Percentiles rank a stretch among this genome's conserved stretches.
Evolutionary conservation across 2,888 invertebrate genomes (phyloP).

Genomic region (Isotomurus palustris): DNA sequence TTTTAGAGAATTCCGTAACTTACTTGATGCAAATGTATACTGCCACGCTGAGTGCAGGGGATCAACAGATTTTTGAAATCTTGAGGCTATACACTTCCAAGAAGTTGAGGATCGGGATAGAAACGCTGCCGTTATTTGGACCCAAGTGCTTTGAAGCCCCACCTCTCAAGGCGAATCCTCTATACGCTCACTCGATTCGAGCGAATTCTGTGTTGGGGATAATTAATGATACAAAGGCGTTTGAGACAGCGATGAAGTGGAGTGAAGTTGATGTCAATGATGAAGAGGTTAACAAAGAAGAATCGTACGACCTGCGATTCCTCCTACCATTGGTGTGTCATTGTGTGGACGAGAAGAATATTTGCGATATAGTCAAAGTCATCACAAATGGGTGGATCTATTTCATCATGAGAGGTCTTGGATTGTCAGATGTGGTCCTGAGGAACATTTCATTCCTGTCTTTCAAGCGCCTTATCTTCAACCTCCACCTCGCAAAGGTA

Average conservation of each 20-base stretch:
- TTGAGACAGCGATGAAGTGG: constrained; percentile 38
- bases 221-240: constrained; percentile 34
- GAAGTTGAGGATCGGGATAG: constrained; percentile 21
- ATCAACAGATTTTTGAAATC: constrained; percentile 30
- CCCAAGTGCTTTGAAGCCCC: constrained; percentile 34
- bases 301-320: constrained; percentile 39
- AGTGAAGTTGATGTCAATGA: constrained; percentile 12
- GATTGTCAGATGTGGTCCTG: constrained; percentile 24
- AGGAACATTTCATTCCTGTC: constrained; percentile 36
- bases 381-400: constrained; percentile 43
- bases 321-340: constrained; percentile 40
- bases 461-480: constrained; percentile 34
- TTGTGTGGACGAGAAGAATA: constrained; percentile 39
- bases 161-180: constrained; percentile 31
- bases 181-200: constrained; percentile 38
- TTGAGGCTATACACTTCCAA: constrained; percentile 23
- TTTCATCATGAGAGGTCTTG: constrained; percentile 38
- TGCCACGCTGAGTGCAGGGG: constrained; percentile 22
- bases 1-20: constrained; percentile 29
- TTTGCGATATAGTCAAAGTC: constrained; percentile 39
- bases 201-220: constrained; percentile 34
- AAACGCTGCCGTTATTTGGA: constrained; percentile 40
- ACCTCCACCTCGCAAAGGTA: constrained; percentile 35
- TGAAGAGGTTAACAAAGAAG: constrained; percentile 3
- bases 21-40: constrained; percentile 34